phyloP scores from a whole-genome alignment of 1,140 invertebrate genomes.

The Aphelenchoides besseyi region DNA sequence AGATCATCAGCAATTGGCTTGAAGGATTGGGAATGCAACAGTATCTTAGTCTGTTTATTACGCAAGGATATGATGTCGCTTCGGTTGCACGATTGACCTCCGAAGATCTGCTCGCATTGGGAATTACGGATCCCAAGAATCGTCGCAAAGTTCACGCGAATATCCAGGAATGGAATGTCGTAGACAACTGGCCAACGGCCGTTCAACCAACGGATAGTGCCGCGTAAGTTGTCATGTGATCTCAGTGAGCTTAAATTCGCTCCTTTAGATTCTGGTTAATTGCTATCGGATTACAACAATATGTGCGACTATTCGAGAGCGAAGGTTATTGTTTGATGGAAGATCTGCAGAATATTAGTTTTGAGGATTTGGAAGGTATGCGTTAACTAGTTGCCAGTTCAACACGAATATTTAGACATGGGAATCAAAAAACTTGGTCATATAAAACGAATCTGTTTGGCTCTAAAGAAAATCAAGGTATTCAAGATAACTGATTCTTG shows the following conservation, averaged over 20 bases:
- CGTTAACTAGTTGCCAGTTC: too few species aligned
- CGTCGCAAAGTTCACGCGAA: slow-evolving; percentile 90
- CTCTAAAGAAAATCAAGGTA: slow-evolving; percentile 86
- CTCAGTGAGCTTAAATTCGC: neutral
- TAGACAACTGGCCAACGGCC: slow-evolving; percentile 38
- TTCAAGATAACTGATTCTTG: neutral
- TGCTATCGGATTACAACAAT: slow-evolving; percentile 51
- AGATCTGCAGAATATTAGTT: slow-evolving; percentile 79
- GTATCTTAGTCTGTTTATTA: slow-evolving; percentile 86
- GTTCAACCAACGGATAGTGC: slow-evolving; percentile 14
- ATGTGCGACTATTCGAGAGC: slow-evolving; percentile 66
- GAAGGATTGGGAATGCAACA: slow-evolving; percentile 90
- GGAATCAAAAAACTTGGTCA: slow-evolving; percentile 83
- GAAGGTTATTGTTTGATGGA: slow-evolving; percentile 91
- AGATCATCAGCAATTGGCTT: slow-evolving; percentile 89
- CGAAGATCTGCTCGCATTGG: slow-evolving; percentile 77
- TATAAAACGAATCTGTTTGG: slow-evolving; percentile 94
- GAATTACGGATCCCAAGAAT: slow-evolving; percentile 94
- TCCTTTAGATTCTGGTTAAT: slow-evolving; percentile 44
- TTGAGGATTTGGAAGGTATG: slow-evolving; percentile 95
- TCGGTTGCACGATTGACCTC: slow-evolving; percentile 97
- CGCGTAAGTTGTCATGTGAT: slow-evolving; percentile 15
- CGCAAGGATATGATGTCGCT: slow-evolving; percentile 92
- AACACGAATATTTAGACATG: too few species aligned
- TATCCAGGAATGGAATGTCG: slow-evolving; percentile 79